Percentiles rank a stretch among this genome's conserved stretches.
Conservation (phyloP, 2,888 invertebrate species). For the Thecocarcelia acutangulata region DNA sequence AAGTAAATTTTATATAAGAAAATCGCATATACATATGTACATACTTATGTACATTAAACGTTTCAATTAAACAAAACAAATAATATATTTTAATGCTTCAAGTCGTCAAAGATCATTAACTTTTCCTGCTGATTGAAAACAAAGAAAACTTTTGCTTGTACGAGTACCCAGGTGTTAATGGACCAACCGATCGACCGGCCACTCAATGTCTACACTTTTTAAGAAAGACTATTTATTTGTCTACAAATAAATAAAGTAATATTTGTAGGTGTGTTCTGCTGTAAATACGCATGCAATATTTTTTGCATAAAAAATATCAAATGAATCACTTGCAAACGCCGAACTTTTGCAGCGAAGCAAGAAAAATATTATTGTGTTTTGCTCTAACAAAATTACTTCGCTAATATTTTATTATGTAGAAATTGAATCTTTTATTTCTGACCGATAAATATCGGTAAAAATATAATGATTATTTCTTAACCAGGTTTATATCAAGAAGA, state of each 20-base stretch:
- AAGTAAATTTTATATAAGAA: not conserved
- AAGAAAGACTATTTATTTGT: not conserved
- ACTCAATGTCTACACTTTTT: no score
- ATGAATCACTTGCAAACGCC: no score
- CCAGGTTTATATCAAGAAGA: no score
- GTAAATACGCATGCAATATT: not conserved
- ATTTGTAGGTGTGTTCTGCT: not conserved
- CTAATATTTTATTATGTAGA: no score
- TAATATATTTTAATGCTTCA: not conserved
- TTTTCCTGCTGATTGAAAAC: conserved; percentile 6
- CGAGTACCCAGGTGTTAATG: conserved; percentile 1
- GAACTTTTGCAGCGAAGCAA: no score
- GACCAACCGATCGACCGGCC: conserved; percentile 3
- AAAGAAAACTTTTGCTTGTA: conserved; percentile 16
- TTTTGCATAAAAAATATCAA: no score
- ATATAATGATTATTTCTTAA: no score
- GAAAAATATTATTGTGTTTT: no score
- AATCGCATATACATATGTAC: no score
- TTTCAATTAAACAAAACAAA: conserved; percentile 1
- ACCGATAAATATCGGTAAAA: no score
- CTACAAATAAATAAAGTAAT: not conserved
- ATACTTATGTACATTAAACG: not conserved
- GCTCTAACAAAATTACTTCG: no score
- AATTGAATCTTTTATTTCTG: no score
- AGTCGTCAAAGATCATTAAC: conserved; percentile 14